Conservation (phyloP, 2,113 vertebrate species). For the Guaruba guarouba region DNA sequence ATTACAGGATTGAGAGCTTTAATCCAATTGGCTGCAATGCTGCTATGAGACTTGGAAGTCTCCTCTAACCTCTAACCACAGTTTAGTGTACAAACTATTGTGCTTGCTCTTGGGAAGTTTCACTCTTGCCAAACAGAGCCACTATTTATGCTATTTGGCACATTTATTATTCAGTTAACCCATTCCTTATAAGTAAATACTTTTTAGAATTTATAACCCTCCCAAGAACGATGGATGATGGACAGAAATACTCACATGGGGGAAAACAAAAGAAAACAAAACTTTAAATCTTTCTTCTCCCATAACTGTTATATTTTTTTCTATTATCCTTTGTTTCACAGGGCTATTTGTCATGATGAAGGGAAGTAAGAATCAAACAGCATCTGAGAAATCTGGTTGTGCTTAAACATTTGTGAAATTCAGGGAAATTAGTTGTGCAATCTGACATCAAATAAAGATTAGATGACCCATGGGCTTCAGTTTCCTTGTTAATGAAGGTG, state of each 20-base stretch:
- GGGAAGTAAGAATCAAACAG: not conserved
- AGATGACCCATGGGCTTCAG: not conserved
- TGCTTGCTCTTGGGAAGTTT: slow-evolving; percentile 42
- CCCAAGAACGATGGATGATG: not conserved
- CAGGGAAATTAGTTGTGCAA: slow-evolving; percentile 17
- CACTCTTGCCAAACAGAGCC: slow-evolving; percentile 7
- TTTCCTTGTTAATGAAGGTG: not conserved
- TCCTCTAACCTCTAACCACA: slow-evolving; percentile 33
- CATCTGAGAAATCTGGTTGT: slow-evolving; percentile 32
- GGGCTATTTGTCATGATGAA: not conserved
- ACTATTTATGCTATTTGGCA: slow-evolving; percentile 28
- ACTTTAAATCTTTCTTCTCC: not conserved
- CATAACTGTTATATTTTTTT: not conserved
- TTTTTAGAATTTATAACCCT: not conserved
- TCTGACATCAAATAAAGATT: slow-evolving; percentile 16
- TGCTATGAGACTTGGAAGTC: slow-evolving; percentile 42
- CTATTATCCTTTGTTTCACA: slow-evolving; percentile 14
- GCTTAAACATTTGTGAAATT: slow-evolving; percentile 51
- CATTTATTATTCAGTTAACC: slow-evolving; percentile 45
- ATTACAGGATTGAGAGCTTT: not conserved
- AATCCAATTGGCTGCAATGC: slow-evolving; percentile 4
- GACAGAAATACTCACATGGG: not conserved
- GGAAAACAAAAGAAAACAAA: slow-evolving; percentile 4
- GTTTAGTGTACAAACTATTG: slow-evolving; percentile 38
- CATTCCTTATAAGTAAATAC: not conserved